A percentile compares a stretch with the other conserved stretches of the same genome.
phyloP scores from a whole-genome alignment of 2,113 vertebrate species.

The Pipra filicauda region DNA sequence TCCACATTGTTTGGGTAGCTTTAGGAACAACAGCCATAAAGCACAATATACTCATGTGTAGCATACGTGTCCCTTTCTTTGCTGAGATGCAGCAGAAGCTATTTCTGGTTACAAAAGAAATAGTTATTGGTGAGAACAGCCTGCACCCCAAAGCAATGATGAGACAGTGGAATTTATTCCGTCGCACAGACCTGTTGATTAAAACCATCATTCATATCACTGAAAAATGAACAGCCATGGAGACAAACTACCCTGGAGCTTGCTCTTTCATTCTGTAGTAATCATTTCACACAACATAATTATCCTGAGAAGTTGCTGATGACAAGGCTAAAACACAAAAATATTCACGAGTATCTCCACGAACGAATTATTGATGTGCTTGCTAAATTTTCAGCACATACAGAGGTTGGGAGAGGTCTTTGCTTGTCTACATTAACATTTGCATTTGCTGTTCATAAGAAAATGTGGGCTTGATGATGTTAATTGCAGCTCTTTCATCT shows the following conservation, averaged over 20 bases:
- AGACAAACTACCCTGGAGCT: conserved; percentile 38
- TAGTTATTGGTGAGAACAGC: neutral
- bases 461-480: neutral
- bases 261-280: conserved; percentile 25
- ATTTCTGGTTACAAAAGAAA: neutral
- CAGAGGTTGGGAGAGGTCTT: conserved; percentile 12
- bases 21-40: neutral
- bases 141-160: neutral
- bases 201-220: conserved; percentile 33
- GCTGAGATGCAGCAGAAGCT: neutral
- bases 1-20: neutral
- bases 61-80: neutral
- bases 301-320: conserved; percentile 54
- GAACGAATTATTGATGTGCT: neutral
- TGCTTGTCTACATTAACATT: conserved; percentile 1
- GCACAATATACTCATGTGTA: neutral
- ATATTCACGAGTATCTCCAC: neutral
- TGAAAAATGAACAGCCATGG: conserved; percentile 30
- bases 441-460: conserved; percentile 10
- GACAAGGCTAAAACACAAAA: conserved; percentile 52
- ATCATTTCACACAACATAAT: conserved; percentile 48
- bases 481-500: conserved; percentile 56
- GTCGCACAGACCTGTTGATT: conserved; percentile 14
- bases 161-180: conserved; percentile 34
- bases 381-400: conserved; percentile 27